Evolutionary conservation across 2,113 vertebrate species (phyloP).

Genomic region (Daphoenositta chrysoptera): DNA sequence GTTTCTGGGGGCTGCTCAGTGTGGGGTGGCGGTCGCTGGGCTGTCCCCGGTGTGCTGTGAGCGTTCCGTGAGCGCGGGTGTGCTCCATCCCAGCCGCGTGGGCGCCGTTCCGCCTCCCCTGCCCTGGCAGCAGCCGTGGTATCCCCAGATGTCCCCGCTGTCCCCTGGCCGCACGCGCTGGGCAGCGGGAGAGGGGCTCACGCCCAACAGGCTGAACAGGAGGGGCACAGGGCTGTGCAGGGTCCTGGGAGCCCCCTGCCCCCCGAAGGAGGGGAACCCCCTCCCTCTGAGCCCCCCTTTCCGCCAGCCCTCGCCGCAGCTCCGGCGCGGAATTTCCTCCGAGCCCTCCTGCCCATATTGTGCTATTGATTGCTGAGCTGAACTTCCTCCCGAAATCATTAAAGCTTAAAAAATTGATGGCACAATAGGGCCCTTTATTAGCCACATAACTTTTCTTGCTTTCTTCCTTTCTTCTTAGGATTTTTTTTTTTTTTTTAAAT

Average conservation of each 20-base stretch:
- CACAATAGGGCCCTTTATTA: constrained; percentile 56
- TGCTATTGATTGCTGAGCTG: constrained; percentile 46
- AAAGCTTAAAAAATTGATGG: constrained; percentile 65
- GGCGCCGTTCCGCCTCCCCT: background rate
- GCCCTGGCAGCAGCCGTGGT: background rate
- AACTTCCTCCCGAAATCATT: constrained; percentile 54
- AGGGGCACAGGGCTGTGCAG: rapidly evolving
- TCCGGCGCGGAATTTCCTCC: background rate
- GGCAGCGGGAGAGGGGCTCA: background rate
- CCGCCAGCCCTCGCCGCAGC: background rate
- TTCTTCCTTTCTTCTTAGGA: background rate
- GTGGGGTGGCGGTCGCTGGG: background rate
- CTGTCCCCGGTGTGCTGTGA: too few relatives aligned
- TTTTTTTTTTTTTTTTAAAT: background rate
- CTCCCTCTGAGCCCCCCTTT: background rate
- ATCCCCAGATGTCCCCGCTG: background rate
- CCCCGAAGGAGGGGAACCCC: background rate
- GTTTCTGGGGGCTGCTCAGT: background rate
- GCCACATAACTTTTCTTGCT: constrained; percentile 59
- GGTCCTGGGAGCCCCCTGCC: background rate
- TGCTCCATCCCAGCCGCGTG: rapidly evolving
- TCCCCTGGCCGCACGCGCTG: rapidly evolving
- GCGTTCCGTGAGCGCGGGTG: too few relatives aligned
- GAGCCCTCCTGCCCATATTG: constrained; percentile 3
- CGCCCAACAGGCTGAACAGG: rapidly evolving